Conservation (phyloP, 2,797 vertebrate species). For the Labeo calbasu region DNA sequence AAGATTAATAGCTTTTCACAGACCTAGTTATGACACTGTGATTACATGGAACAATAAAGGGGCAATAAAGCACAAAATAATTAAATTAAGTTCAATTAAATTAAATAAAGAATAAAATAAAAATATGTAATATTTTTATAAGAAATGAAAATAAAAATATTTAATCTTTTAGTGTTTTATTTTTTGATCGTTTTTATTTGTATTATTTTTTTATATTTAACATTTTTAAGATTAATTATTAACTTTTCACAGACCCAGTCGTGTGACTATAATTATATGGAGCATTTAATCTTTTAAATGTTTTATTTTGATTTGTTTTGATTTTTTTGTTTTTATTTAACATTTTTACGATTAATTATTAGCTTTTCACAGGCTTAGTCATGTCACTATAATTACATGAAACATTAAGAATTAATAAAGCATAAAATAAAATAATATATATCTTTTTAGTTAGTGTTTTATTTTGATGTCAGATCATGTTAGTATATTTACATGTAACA, state of each 20-base stretch:
- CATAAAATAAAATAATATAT: neutral
- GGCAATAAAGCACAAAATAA: no score
- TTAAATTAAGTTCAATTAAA: neutral
- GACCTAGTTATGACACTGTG: neutral
- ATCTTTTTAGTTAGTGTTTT: neutral
- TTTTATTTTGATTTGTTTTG: neutral
- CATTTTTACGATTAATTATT: neutral
- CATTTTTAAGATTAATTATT: neutral
- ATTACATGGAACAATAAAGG: neutral
- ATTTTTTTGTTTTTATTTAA: neutral
- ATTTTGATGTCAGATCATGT: neutral
- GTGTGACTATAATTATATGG: neutral
- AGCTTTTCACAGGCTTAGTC: neutral
- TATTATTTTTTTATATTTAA: neutral
- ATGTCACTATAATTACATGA: neutral
- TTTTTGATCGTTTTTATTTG: neutral
- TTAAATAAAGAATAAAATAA: neutral
- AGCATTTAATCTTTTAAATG: neutral
- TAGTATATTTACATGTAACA: no score
- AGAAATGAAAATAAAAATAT: neutral
- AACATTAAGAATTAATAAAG: neutral
- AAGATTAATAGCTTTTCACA: no score
- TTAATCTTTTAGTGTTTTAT: neutral
- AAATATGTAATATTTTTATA: no score
- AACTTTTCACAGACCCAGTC: neutral